Conservation (phyloP, 2,888 invertebrate genomes). For the Euspilapteryx auroguttella region DNA sequence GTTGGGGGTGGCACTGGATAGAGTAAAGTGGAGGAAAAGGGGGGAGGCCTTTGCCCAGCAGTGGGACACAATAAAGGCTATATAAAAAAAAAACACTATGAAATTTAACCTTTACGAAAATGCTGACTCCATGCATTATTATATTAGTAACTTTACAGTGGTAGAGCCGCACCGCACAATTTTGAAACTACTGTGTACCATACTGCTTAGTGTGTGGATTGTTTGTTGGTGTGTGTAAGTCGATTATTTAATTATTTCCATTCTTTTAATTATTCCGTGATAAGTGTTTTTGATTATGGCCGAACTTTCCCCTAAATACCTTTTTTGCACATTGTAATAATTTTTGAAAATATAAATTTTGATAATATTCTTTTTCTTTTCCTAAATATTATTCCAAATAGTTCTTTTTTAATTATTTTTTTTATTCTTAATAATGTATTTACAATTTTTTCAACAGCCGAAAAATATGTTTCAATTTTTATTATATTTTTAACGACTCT, state of each 20-base stretch:
- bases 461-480: constrained; percentile 62
- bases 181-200: constrained; percentile 48
- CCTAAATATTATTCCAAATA: constrained; percentile 63
- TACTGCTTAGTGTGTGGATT: constrained; percentile 40
- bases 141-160: too few relatives aligned
- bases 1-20: too few relatives aligned
- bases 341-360: constrained; percentile 64
- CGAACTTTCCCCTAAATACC: constrained; percentile 53
- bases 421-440: constrained; percentile 61
- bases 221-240: constrained; percentile 44
- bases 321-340: constrained; percentile 58
- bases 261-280: constrained; percentile 18
- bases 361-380: constrained; percentile 58
- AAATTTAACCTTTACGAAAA: too few relatives aligned
- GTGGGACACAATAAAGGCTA: too few relatives aligned
- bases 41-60: too few relatives aligned
- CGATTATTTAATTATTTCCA: constrained; percentile 45
- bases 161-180: constrained; percentile 49
- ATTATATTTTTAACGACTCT: constrained; percentile 62
- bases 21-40: too few relatives aligned
- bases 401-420: constrained; percentile 49
- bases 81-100: too few relatives aligned
- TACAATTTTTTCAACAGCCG: constrained; percentile 62
- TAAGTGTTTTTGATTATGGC: constrained; percentile 51
- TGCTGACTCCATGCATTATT: constrained; percentile 49